Evolutionary conservation across 2,113 vertebrate genomes (phyloP).

Genomic region (Passer montanus): DNA sequence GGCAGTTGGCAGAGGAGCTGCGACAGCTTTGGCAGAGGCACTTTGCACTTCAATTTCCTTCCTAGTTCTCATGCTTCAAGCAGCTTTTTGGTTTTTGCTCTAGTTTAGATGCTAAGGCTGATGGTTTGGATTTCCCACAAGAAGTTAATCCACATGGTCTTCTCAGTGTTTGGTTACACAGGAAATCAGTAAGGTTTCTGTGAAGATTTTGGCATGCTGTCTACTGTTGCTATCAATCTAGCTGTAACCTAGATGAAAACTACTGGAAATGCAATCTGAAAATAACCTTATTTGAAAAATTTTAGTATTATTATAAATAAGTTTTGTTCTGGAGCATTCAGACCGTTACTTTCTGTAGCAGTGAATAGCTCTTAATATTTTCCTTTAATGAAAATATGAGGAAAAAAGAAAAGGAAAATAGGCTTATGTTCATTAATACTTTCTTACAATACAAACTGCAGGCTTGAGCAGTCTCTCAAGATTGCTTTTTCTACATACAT

Average conservation of each 20-base stretch:
- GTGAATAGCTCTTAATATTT: not conserved
- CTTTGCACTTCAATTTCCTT: not conserved
- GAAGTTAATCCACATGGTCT: not conserved
- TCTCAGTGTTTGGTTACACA: slow-evolving; percentile 16
- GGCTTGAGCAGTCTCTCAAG: not conserved
- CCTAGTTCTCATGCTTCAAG: not conserved
- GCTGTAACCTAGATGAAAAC: not conserved
- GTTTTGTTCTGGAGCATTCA: not conserved
- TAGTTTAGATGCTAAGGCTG: not conserved
- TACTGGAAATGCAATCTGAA: not conserved
- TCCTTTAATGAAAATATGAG: not conserved
- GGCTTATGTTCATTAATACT: not conserved
- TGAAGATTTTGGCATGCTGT: not conserved
- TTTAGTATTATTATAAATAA: not conserved
- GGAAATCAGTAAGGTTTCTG: not conserved
- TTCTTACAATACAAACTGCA: not conserved
- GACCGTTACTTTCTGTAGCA: not conserved
- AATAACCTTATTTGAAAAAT: not conserved
- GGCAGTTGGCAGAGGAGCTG: not conserved
- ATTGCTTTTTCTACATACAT: not conserved
- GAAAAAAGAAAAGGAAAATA: not conserved
- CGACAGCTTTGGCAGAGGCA: not conserved
- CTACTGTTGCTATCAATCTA: not conserved
- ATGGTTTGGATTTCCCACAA: slow-evolving; percentile 3
- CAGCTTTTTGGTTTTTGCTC: not conserved